Percentiles rank a stretch among this genome's conserved stretches.
Evolutionary conservation across 2,888 invertebrate genomes (phyloP).

Genomic region (Euplagia quadripunctaria): DNA sequence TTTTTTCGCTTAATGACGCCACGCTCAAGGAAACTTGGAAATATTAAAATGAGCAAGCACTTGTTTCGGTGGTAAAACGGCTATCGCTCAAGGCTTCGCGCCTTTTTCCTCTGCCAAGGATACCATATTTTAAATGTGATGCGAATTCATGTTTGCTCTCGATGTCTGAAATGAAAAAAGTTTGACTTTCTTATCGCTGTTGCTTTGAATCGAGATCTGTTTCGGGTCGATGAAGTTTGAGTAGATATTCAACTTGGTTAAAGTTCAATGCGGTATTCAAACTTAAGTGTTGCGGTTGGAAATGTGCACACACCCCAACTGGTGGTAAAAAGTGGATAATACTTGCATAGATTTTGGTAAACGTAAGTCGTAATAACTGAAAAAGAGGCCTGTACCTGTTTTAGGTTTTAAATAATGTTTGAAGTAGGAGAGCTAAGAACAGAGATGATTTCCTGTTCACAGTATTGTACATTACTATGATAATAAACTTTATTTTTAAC

Average conservation of each 20-base stretch:
- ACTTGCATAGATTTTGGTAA: too few species aligned
- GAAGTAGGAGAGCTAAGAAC: too few species aligned
- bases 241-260: not conserved
- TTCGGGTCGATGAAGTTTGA: not conserved
- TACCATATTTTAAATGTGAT: constrained; percentile 52
- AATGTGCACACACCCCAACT: not conserved
- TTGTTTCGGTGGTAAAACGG: constrained; percentile 81
- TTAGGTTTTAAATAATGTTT: too few species aligned
- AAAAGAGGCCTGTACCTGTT: too few species aligned
- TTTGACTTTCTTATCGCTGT: constrained; percentile 41
- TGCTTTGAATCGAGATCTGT: constrained; percentile 35
- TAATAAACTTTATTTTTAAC: too few species aligned
- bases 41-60: constrained; percentile 87
- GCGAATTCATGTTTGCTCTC: constrained; percentile 40
- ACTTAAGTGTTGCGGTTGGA: not conserved
- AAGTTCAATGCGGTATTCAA: not conserved
- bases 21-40: constrained; percentile 77
- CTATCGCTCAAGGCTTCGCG: constrained; percentile 78
- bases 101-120: constrained; percentile 61
- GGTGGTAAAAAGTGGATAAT: not conserved
- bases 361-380: too few species aligned
- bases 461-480: too few species aligned
- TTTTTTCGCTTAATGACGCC: constrained; percentile 83
- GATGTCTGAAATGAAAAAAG: constrained; percentile 56
- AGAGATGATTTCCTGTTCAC: too few species aligned